Percentiles rank a stretch among this genome's conserved stretches.
Conservation (phyloP, 2,888 invertebrate species). For the Ischnus inquisitorius region DNA sequence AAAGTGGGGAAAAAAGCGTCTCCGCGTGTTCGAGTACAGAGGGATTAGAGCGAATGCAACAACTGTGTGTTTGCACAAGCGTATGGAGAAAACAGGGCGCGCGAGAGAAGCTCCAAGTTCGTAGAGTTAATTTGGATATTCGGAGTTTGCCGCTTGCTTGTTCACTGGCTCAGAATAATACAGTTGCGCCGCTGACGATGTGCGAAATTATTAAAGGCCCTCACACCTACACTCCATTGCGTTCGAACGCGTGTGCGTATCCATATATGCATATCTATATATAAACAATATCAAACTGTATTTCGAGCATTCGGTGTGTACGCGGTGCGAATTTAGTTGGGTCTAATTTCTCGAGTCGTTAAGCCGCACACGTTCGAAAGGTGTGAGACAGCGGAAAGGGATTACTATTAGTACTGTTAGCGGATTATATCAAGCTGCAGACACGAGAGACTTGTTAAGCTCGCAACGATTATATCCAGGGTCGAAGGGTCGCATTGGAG, state of each 20-base stretch:
- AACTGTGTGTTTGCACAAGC: not conserved
- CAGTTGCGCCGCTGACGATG: conserved; percentile 16
- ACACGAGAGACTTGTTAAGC: conserved; percentile 37
- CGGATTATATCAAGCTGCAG: conserved; percentile 41
- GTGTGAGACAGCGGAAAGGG: conserved; percentile 16
- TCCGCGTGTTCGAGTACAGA: not conserved
- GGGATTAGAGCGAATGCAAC: not conserved
- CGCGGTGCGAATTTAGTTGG: conserved; percentile 5
- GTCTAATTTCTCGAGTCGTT: conserved; percentile 30
- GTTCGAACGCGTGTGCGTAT: not conserved
- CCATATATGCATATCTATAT: not conserved
- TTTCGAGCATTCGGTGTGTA: not conserved
- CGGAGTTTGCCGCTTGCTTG: not conserved
- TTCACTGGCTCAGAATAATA: not conserved
- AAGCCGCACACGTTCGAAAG: conserved; percentile 32
- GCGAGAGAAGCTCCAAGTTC: conserved; percentile 1
- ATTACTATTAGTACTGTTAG: conserved; percentile 37
- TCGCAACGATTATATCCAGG: not conserved
- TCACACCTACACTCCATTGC: not conserved
- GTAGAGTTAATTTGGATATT: not conserved
- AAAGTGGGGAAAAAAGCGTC: not conserved
- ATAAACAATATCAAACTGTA: conserved; percentile 10
- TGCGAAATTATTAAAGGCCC: conserved; percentile 7
- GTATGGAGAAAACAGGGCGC: not conserved
- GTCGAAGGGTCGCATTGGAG: too few species aligned